These are phyloP conservation scores for Suncus etruscus DNA, from an alignment of 2,113 vertebrate species.

Conservation along the genomic window DNA sequence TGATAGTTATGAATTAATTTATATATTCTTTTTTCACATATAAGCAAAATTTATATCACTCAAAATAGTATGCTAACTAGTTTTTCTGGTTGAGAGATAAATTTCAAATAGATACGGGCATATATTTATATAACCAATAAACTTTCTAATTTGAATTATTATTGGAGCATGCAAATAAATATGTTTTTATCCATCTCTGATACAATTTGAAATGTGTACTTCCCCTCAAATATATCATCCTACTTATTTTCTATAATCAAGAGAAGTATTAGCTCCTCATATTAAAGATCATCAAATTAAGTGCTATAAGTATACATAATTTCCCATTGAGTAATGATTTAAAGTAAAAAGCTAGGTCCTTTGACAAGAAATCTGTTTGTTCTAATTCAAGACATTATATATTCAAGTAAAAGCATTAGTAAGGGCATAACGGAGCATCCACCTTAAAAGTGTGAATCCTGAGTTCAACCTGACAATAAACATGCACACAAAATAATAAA, in stretches of 20 bases:
- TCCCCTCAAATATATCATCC: neutral
- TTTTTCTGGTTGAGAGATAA: constrained; percentile 37
- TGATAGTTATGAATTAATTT: neutral
- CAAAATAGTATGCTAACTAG: neutral
- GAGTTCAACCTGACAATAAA: no score
- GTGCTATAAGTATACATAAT: neutral
- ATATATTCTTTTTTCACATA: neutral
- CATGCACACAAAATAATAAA: no score
- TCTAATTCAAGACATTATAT: neutral
- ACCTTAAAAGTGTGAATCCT: no score
- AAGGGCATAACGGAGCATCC: no score
- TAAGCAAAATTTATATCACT: neutral
- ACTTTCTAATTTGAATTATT: constrained; percentile 11
- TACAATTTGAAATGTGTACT: constrained; percentile 3
- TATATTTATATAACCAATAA: neutral
- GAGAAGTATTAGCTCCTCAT: neutral
- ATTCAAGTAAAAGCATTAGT: constrained; percentile 5
- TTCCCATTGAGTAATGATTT: neutral
- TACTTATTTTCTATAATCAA: constrained; percentile 1
- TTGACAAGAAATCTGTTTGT: neutral
- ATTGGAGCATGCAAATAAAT: neutral
- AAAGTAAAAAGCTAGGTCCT: neutral
- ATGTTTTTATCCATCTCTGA: neutral
- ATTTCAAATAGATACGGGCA: constrained; percentile 23
- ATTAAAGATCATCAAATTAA: constrained; percentile 24